These are phyloP conservation scores for Calypte anna DNA, from an alignment of 2,113 vertebrate species.

Conservation along the genomic window DNA sequence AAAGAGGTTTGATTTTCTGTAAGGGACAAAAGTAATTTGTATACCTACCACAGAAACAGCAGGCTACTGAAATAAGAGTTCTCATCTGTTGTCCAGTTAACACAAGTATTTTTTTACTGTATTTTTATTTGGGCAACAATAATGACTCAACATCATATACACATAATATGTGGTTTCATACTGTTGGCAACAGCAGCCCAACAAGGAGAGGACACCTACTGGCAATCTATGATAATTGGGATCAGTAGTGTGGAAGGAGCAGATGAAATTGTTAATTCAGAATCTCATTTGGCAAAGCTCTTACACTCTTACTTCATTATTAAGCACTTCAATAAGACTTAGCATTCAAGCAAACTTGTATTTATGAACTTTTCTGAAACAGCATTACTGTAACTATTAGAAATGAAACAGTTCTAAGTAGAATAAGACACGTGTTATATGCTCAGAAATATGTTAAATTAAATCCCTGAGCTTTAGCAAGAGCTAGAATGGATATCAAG, in stretches of 20 bases:
- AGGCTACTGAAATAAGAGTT: background rate
- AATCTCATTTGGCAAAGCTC: background rate
- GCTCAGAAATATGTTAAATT: background rate
- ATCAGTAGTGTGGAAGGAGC: background rate
- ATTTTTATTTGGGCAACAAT: background rate
- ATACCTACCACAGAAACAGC: background rate
- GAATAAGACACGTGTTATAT: background rate
- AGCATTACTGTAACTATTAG: background rate
- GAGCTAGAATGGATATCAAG: background rate
- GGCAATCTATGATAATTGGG: background rate
- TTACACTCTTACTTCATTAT: background rate
- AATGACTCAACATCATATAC: background rate
- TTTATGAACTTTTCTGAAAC: background rate
- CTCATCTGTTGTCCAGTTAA: background rate
- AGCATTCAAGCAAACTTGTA: background rate
- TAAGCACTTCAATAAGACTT: background rate
- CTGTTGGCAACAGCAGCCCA: background rate
- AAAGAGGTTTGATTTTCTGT: background rate
- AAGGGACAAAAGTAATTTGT: background rate
- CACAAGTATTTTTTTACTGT: background rate
- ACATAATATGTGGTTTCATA: background rate
- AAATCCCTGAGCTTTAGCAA: background rate
- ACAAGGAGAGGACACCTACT: constrained; percentile 71
- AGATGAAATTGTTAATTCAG: background rate
- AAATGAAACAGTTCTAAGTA: background rate